phyloP scores from a whole-genome alignment of 2,113 vertebrate species.

The Tapirus terrestris region DNA sequence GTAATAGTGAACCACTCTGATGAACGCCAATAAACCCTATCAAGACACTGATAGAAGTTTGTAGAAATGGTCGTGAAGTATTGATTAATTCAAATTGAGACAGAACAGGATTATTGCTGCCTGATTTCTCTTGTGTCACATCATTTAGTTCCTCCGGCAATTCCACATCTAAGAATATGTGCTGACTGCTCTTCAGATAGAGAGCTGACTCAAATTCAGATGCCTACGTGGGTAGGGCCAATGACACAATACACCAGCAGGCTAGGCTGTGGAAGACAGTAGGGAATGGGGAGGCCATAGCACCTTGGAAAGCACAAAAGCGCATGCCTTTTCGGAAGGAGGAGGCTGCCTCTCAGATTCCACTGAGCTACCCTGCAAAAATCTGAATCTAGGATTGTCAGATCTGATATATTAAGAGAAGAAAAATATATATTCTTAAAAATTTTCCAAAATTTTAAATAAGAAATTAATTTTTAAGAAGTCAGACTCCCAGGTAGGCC shows the following conservation, averaged over 20 bases:
- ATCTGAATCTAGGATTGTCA: neutral
- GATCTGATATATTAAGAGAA: neutral
- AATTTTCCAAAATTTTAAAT: neutral
- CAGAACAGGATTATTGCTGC: neutral
- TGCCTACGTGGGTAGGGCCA: neutral
- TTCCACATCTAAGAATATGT: neutral
- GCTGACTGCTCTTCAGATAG: neutral
- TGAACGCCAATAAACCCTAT: neutral
- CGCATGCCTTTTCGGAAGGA: neutral
- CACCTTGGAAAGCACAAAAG: neutral
- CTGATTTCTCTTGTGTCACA: neutral
- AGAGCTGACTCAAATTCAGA: neutral
- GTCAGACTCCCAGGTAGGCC: neutral
- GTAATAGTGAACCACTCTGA: neutral
- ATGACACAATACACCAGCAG: neutral
- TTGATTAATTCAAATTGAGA: neutral
- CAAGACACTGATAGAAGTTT: neutral
- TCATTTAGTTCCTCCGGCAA: neutral
- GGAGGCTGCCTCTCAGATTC: neutral
- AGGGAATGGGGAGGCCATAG: fast-evolving
- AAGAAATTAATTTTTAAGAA: conserved; percentile 3
- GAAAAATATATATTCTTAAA: neutral
- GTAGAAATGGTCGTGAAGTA: neutral
- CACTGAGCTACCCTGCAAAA: neutral
- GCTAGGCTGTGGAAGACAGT: neutral